Evolutionary conservation across 2,888 invertebrate species (phyloP).

Genomic region (Chelonus formosanus): DNA sequence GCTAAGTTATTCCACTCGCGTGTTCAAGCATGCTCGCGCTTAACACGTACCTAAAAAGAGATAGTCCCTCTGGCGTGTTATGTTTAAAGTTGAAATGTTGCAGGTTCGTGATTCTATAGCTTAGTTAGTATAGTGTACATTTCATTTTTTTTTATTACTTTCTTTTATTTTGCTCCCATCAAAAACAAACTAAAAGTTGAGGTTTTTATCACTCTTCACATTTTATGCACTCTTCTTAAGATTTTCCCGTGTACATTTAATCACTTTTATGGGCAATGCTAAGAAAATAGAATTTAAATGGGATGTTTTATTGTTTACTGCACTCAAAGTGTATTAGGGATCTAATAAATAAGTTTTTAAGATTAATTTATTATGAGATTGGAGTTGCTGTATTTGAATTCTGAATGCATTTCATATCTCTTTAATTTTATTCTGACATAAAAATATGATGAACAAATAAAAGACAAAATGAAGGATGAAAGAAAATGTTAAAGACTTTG

Average conservation of each 20-base stretch:
- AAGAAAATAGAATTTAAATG: too few relatives aligned
- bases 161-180: constrained; percentile 4
- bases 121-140: constrained; percentile 13
- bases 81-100: constrained; percentile 46
- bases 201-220: constrained; percentile 27
- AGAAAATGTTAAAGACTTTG: too few relatives aligned
- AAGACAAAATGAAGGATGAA: too few relatives aligned
- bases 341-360: too few relatives aligned
- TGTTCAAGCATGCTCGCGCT: constrained; percentile 46
- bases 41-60: constrained; percentile 50
- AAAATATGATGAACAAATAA: too few relatives aligned
- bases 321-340: too few relatives aligned
- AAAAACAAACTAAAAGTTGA: constrained; percentile 25
- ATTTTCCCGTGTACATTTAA: constrained; percentile 3
- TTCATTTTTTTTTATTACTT: constrained; percentile 14
- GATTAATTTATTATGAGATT: too few relatives aligned
- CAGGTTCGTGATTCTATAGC: constrained; percentile 43
- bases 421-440: too few relatives aligned
- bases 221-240: constrained; percentile 29
- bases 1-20: constrained; percentile 63
- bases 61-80: constrained; percentile 41
- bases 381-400: too few relatives aligned
- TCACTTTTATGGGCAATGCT: background rate
- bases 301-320: too few relatives aligned
- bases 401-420: too few relatives aligned